Conservation (phyloP, 1,140 invertebrate species). For the Vollenhovia emeryi region DNA sequence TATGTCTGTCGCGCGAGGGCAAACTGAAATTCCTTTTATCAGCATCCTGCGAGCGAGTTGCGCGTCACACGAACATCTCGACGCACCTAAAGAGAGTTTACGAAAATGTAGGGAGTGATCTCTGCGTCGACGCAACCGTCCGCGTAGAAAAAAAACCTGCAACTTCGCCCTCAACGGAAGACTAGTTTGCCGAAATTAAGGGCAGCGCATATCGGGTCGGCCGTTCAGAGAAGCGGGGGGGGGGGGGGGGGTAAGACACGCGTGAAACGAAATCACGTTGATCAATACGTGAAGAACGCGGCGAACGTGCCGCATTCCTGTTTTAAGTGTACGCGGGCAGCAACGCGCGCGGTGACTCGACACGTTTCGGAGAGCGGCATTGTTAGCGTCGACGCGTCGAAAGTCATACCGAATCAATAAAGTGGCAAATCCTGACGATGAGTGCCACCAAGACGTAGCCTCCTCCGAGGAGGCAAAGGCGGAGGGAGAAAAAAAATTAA, state of each 20-base stretch:
- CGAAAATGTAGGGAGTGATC: not conserved
- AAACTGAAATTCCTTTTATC: not conserved
- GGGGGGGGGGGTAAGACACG: too few species aligned
- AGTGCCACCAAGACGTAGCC: not conserved
- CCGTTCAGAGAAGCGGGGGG: conserved; percentile 1
- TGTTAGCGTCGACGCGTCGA: conserved; percentile 51
- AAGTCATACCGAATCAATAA: conserved; percentile 56
- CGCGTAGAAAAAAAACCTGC: not conserved
- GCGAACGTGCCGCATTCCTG: conserved; percentile 16
- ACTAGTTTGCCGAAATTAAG: not conserved
- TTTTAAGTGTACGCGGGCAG: conserved; percentile 34
- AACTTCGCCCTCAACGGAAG: not conserved
- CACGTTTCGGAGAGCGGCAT: conserved; percentile 26
- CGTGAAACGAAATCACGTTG: conserved; percentile 15
- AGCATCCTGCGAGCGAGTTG: not conserved
- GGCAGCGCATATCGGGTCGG: conserved; percentile 4
- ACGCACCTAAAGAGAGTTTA: not conserved
- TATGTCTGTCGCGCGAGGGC: not conserved
- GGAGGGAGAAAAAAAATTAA: too few species aligned
- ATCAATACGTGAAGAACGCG: conserved; percentile 8
- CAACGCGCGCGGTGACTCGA: conserved; percentile 31
- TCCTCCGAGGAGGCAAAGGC: not conserved
- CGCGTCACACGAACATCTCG: too few species aligned
- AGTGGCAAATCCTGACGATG: conserved; percentile 32
- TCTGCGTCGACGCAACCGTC: not conserved